Percentiles rank a stretch among this genome's conserved stretches.
These are phyloP conservation scores for Campylorhamphus procurvoides DNA, from an alignment of 2,113 vertebrate species.

Conservation along the genomic window DNA sequence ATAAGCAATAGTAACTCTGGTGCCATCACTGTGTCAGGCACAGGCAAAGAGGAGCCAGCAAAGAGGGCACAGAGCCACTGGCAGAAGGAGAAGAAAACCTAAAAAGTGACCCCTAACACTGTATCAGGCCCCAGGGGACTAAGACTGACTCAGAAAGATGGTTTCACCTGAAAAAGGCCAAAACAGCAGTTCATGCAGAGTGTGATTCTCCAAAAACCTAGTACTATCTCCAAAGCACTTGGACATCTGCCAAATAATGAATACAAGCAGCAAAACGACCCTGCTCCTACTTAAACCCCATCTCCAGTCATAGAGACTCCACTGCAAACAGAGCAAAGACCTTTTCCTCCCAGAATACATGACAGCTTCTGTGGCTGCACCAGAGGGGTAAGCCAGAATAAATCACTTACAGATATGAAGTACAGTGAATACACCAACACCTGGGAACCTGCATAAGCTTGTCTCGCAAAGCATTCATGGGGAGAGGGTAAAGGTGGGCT, in stretches of 20 bases:
- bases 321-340: neutral
- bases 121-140: neutral
- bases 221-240: neutral
- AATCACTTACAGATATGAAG: neutral
- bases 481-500: neutral
- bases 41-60: neutral
- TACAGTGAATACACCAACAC: neutral
- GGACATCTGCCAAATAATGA: neutral
- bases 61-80: accelerated
- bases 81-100: neutral
- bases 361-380: neutral
- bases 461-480: neutral
- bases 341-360: neutral
- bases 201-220: neutral
- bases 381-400: neutral
- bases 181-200: neutral
- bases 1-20: neutral
- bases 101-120: neutral
- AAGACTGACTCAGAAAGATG: neutral
- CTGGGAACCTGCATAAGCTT: neutral
- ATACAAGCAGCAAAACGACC: neutral
- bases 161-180: neutral
- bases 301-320: neutral
- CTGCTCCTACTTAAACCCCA: neutral
- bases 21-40: neutral